phyloP scores from a whole-genome alignment of 1,140 invertebrate species.

The Cylas formicarius region DNA sequence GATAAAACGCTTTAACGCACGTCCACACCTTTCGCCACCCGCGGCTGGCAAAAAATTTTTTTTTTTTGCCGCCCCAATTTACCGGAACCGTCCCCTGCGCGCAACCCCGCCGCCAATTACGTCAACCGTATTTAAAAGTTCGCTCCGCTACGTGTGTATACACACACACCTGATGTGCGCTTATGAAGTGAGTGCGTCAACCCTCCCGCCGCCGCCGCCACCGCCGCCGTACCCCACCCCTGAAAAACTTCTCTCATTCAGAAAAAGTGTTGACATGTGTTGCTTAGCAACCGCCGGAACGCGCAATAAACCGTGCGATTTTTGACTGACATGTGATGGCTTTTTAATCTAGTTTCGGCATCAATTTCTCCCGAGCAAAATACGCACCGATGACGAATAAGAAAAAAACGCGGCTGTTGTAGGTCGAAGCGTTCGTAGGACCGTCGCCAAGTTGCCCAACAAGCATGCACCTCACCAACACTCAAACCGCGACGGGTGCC shows the following conservation, averaged over 20 bases:
- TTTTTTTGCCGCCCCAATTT: background rate
- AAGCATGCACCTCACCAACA: slow-evolving; percentile 49
- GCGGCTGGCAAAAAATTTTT: slow-evolving; percentile 1
- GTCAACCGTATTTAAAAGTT: slow-evolving; percentile 12
- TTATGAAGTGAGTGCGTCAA: slow-evolving; percentile 25
- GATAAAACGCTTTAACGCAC: too few species aligned
- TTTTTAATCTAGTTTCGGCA: too few species aligned
- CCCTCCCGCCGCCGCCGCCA: slow-evolving; percentile 4
- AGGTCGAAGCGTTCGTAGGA: background rate
- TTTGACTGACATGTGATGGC: slow-evolving; percentile 20
- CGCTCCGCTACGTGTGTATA: slow-evolving; percentile 8
- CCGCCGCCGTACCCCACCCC: slow-evolving; percentile 32
- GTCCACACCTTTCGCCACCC: too few species aligned
- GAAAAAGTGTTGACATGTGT: slow-evolving; percentile 56
- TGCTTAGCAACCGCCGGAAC: slow-evolving; percentile 46
- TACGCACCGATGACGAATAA: background rate
- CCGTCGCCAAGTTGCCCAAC: too few species aligned
- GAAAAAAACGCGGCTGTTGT: background rate
- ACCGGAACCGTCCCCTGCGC: background rate
- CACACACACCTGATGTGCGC: slow-evolving; percentile 16
- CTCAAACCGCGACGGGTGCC: slow-evolving; percentile 42
- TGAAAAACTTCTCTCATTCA: slow-evolving; percentile 55
- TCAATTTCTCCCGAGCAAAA: too few species aligned
- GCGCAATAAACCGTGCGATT: slow-evolving; percentile 20
- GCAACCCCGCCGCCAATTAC: background rate